Conservation (phyloP, 2,797 vertebrate species). For the Alca torda region DNA sequence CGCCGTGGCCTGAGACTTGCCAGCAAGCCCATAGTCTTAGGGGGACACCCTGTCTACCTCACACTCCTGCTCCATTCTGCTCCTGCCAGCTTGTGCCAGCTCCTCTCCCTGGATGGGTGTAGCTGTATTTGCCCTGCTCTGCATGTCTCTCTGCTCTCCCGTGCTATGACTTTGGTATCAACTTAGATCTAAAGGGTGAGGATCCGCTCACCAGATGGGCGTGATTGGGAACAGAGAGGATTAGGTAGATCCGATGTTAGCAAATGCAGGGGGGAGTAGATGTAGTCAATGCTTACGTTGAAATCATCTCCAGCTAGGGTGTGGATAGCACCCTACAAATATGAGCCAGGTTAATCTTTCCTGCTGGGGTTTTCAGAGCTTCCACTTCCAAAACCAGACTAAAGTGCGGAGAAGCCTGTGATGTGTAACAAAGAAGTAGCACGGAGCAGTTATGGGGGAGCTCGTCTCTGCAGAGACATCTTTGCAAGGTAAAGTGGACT, state of each 20-base stretch:
- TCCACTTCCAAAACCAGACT: background rate
- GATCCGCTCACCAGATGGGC: background rate
- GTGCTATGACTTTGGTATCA: background rate
- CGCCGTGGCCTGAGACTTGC: background rate
- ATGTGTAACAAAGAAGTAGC: background rate
- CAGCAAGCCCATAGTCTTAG: background rate
- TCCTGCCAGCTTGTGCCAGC: background rate
- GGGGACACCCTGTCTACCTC: background rate
- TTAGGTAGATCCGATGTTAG: background rate
- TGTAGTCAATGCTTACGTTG: background rate
- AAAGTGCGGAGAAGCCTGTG: background rate
- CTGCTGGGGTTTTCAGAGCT: background rate
- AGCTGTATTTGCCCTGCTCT: background rate
- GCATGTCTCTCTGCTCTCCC: background rate
- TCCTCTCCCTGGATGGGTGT: background rate
- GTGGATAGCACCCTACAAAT: background rate
- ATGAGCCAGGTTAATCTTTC: background rate
- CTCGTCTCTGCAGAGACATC: background rate
- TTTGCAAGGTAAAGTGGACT: background rate
- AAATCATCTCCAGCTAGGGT: background rate
- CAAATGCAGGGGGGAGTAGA: background rate
- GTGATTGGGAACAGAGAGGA: background rate
- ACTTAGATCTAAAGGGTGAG: background rate
- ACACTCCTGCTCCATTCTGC: background rate
- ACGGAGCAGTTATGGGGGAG: background rate